Base-by-base conservation (phyloP, 2,113 vertebrate species). In the Lycaon pictus region DNA sequence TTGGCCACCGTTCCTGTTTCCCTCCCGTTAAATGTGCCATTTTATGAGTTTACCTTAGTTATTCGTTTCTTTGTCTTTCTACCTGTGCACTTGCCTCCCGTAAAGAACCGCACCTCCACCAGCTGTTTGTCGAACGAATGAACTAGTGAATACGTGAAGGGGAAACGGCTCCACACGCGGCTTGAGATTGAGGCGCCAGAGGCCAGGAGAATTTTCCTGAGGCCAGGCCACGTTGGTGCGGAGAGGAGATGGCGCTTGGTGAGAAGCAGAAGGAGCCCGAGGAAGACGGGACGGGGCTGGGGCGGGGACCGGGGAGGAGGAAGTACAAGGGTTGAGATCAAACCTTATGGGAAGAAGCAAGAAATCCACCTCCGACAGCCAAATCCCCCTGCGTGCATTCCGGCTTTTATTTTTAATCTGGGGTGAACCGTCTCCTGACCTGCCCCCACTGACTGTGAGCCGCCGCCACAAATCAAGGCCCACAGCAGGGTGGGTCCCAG, bases 171-270 rank as follows among this genome's bases (percentile, higher is more conserved):
- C n/a, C 27, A 22, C 0, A 2, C 19, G 58, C 25, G n/a, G 80
- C 16, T 35, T 88, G 51, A 63, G 51, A 35, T 43, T 62, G 11
- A 51, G 85, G 71, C 13, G n/a, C 76, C 58, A 74, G 12, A 56
- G 22, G 13, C 29, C 7, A 11, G 48, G 69, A 13, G 69, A 13
- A 5, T n/a, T 85, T 74, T 83, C 12, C 56, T 19, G n/a, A 76
- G 58, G 27, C 56, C 74, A 43, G n/a, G 32, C 32, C 53, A 84
- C 0, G 0, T 0, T 15, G 23, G 83, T 20, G 0, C 0, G 0
- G 48, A 55, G 51, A 43, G 17, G 48, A 32, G 53, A 55, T 16
- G 37, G 67, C 2, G 4, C 62, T 82, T 55, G 58, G 72, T 7
- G 86, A 65, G 67, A 87, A 51, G n/a, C 55, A 67, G 69, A 69